phyloP scores from a whole-genome alignment of 2,113 vertebrate species.

The Octodon degus region DNA sequence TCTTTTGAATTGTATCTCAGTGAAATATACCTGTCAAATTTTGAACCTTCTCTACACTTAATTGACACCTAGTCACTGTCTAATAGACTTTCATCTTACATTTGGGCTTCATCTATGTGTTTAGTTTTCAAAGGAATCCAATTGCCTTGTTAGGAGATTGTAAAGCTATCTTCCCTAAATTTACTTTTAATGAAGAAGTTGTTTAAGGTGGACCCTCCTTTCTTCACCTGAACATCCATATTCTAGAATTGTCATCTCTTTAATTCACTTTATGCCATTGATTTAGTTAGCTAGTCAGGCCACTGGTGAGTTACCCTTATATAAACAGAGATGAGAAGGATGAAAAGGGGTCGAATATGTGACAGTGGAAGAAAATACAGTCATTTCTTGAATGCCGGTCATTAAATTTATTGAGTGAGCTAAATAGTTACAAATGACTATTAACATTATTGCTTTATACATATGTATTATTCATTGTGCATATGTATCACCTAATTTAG shows the following conservation, averaged over 20 bases:
- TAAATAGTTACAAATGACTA: background rate
- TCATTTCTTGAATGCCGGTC: background rate
- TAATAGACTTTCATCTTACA: background rate
- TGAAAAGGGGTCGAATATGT: background rate
- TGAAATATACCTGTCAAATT: constrained; percentile 13
- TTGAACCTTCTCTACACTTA: background rate
- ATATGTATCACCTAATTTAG: background rate
- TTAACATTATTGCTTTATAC: background rate
- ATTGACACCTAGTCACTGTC: background rate
- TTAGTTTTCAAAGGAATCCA: background rate
- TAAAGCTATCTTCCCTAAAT: background rate
- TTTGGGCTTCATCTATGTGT: background rate
- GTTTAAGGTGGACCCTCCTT: background rate
- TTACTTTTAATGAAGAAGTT: constrained; percentile 50
- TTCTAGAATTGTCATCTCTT: background rate
- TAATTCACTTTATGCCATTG: background rate
- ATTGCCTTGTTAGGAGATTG: background rate
- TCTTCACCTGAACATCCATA: background rate
- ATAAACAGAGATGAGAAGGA: background rate
- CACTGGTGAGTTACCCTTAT: background rate
- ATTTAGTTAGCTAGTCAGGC: background rate
- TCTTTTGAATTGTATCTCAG: constrained; percentile 31
- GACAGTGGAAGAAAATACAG: background rate
- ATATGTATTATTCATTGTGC: background rate
- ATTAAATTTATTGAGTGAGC: background rate